Evolutionary conservation across 2,113 vertebrate genomes (phyloP).

Genomic region (Prinia subflava): DNA sequence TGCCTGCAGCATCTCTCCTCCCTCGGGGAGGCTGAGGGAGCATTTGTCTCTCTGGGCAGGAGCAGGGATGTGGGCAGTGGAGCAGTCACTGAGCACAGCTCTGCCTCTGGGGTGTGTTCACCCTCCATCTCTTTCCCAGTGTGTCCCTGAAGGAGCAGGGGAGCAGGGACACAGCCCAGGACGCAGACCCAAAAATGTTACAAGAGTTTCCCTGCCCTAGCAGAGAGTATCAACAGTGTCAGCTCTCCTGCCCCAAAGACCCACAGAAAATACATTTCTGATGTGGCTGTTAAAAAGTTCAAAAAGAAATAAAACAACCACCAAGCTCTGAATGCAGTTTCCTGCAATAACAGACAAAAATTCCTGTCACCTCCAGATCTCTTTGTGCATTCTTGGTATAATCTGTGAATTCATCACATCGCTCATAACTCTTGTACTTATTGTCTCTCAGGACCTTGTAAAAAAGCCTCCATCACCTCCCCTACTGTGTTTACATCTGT

Average conservation of each 20-base stretch:
- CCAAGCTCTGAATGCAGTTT: not conserved
- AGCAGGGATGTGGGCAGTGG: not conserved
- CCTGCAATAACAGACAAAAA: not conserved
- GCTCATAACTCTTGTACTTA: not conserved
- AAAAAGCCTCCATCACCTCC: not conserved
- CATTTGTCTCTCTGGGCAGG: not conserved
- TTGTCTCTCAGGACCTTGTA: not conserved
- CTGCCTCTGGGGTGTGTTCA: not conserved
- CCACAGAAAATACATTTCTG: not conserved
- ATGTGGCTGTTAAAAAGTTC: not conserved
- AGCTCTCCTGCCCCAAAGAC: not conserved
- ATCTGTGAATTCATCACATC: not conserved
- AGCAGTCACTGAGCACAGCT: not conserved
- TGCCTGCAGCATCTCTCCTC: not conserved
- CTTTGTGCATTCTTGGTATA: not conserved
- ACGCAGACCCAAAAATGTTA: not conserved
- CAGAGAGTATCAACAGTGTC: not conserved
- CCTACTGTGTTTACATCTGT: slow-evolving; percentile 35
- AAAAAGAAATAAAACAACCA: not conserved
- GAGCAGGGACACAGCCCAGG: not conserved
- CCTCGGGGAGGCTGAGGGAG: not conserved
- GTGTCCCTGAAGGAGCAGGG: not conserved
- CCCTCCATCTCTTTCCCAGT: not conserved
- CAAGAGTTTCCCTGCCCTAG: not conserved
- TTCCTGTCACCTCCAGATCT: not conserved